Percentiles rank a stretch among this genome's conserved stretches.
Evolutionary conservation across 2,888 invertebrate genomes (phyloP).

Genomic region (Philaethria dido): DNA sequence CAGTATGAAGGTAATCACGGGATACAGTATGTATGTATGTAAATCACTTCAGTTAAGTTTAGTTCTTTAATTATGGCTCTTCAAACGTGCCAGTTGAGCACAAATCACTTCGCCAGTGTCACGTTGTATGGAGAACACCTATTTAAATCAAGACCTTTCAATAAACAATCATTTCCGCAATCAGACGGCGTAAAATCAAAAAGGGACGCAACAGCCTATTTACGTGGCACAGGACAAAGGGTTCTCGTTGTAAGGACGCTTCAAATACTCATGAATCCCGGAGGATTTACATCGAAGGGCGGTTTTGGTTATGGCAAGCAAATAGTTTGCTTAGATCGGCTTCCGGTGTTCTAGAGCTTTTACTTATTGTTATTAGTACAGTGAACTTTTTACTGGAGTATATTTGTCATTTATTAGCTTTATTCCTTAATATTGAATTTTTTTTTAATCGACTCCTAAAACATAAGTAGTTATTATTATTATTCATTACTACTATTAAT

Average conservation of each 20-base stretch:
- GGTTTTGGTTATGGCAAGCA: conserved; percentile 1
- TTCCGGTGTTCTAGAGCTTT: conserved; percentile 6
- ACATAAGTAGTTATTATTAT: no score
- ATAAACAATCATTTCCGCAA: background rate
- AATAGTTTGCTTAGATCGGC: conserved; percentile 5
- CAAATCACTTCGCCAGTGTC: no score
- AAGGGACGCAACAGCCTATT: conserved; percentile 34
- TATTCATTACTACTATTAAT: no score
- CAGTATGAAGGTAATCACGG: no score
- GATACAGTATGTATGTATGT: no score
- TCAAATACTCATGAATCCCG: conserved; percentile 19
- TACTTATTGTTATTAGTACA: background rate
- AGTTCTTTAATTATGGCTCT: no score
- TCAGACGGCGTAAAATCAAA: conserved; percentile 8
- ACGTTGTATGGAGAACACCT: no score
- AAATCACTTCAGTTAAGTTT: no score
- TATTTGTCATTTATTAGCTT: background rate
- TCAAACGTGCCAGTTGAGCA: no score
- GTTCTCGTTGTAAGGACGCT: conserved; percentile 33
- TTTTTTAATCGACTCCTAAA: no score
- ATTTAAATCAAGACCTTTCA: background rate
- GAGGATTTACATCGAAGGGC: background rate
- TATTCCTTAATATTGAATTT: background rate
- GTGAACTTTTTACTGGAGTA: background rate
- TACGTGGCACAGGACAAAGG: conserved; percentile 34